phyloP scores from a whole-genome alignment of 2,113 vertebrate genomes.

The Myotis lucifugus region DNA sequence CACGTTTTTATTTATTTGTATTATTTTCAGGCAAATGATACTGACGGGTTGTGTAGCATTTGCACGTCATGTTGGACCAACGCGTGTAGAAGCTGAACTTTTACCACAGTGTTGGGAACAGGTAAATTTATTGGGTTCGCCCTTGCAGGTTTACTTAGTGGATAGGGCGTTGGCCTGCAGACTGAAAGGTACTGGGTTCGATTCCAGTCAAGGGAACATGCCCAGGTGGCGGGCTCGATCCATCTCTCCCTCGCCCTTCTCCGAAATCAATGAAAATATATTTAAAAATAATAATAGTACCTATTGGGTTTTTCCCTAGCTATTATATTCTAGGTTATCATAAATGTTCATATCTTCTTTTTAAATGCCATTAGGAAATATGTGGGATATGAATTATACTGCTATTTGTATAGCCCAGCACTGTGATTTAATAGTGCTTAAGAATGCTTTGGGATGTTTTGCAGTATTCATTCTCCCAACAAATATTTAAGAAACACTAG shows the following conservation, averaged over 20 bases:
- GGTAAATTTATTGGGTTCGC: conserved; percentile 82
- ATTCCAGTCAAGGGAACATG: too few relatives aligned
- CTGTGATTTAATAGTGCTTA: background rate
- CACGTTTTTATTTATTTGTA: background rate
- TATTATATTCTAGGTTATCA: background rate
- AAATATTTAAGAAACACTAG: background rate
- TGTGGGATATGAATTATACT: background rate
- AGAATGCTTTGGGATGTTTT: background rate
- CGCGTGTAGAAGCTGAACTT: conserved; percentile 97
- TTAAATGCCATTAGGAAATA: background rate
- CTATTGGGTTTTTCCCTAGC: background rate
- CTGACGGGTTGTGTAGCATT: conserved; percentile 98
- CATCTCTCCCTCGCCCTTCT: too few relatives aligned
- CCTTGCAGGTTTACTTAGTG: too few relatives aligned
- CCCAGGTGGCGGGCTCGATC: too few relatives aligned
- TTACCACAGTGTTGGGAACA: conserved; percentile 99
- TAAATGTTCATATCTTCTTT: background rate
- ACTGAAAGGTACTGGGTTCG: too few relatives aligned
- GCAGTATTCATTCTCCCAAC: background rate
- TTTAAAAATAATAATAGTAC: too few relatives aligned
- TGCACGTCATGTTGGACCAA: conserved; percentile 97
- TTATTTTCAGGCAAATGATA: conserved; percentile 95
- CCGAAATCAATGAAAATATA: too few relatives aligned
- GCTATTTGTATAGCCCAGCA: background rate
- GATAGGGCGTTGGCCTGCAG: too few relatives aligned